These are phyloP conservation scores for Phrynocephalus versicolor DNA, from an alignment of 2,113 vertebrate species.

Conservation along the genomic window DNA sequence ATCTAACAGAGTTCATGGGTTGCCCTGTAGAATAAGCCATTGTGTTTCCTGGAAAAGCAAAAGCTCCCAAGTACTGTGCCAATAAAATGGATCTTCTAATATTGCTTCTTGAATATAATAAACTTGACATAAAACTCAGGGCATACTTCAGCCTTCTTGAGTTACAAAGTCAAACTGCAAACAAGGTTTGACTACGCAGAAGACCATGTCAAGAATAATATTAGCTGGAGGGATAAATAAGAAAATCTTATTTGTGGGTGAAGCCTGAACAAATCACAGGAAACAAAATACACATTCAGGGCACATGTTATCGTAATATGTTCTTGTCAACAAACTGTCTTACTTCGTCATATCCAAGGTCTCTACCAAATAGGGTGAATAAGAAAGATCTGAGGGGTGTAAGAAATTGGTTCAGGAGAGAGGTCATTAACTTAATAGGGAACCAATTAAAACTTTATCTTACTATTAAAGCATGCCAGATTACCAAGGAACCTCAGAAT, in stretches of 20 bases:
- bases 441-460: not conserved
- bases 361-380: not conserved
- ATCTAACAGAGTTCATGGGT: not conserved
- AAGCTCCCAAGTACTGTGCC: not conserved
- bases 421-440: not conserved
- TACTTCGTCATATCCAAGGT: not conserved
- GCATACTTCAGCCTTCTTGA: not conserved
- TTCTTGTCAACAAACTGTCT: not conserved
- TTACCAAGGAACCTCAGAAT: not conserved
- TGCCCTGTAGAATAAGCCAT: not conserved
- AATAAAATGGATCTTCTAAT: not conserved
- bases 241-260: not conserved
- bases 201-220: not conserved
- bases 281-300: not conserved
- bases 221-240: conserved; percentile 2
- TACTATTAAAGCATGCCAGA: not conserved
- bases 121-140: not conserved
- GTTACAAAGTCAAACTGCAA: conserved; percentile 34
- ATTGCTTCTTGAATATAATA: not conserved
- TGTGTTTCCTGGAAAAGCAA: not conserved
- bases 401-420: not conserved
- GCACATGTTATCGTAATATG: not conserved
- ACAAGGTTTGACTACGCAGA: conserved; percentile 32
- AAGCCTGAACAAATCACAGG: conserved; percentile 6
- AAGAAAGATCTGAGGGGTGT: not conserved